Conservation (phyloP, 2,888 invertebrate species). For the Coelogynopora nodosa region DNA sequence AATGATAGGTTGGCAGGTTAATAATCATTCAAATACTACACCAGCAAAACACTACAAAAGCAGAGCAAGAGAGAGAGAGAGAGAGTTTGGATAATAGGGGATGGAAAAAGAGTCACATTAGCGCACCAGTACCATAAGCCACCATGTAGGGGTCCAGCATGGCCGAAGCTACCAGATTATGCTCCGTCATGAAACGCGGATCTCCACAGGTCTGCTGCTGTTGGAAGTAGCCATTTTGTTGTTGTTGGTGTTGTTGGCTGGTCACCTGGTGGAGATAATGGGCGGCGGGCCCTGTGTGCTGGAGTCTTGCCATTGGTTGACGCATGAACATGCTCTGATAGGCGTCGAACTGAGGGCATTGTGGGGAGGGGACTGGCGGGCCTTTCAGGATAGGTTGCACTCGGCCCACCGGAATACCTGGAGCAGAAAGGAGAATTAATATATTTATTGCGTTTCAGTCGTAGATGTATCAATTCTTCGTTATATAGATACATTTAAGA, state of each 20-base stretch:
- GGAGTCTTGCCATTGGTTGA: not conserved
- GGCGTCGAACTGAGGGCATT: not conserved
- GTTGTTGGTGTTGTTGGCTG: not conserved
- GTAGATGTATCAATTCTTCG: too few species aligned
- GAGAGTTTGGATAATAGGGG: too few species aligned
- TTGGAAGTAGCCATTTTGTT: not conserved
- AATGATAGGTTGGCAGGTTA: not conserved
- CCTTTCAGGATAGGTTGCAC: slow-evolving; percentile 2
- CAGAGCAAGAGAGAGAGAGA: not conserved
- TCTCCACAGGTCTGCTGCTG: not conserved
- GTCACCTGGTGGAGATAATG: not conserved
- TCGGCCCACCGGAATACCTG: not conserved
- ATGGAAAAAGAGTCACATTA: not conserved
- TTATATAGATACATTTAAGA: too few species aligned
- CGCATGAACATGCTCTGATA: not conserved
- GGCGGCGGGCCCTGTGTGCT: not conserved
- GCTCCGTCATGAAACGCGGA: not conserved
- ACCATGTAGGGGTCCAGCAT: slow-evolving; percentile 8
- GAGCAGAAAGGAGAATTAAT: too few species aligned
- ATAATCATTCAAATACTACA: not conserved
- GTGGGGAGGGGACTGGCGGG: not conserved
- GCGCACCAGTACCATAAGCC: not conserved
- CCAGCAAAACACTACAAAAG: not conserved
- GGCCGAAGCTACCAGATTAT: not conserved
- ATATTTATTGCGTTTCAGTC: too few species aligned